A percentile compares a stretch with the other conserved stretches of the same genome.
These are phyloP conservation scores for Agriotes lineatus DNA, from an alignment of 2,888 invertebrate genomes.

Conservation along the genomic window DNA sequence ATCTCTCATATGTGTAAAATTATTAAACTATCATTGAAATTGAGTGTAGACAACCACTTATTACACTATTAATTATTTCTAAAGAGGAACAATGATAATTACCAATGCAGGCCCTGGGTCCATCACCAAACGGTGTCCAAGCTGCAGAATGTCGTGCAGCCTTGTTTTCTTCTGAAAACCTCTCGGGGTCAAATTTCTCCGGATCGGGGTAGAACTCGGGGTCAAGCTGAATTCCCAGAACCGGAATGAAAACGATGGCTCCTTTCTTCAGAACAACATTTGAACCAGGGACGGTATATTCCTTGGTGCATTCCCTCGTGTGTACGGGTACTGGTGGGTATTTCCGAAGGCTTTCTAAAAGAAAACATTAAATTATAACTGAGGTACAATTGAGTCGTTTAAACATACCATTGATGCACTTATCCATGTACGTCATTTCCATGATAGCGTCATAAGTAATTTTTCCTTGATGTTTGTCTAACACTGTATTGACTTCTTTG, in stretches of 20 bases:
- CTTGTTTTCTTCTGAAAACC: constrained; percentile 70
- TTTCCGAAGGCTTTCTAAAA: constrained; percentile 17
- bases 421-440: too few species aligned
- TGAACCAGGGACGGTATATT: constrained; percentile 54
- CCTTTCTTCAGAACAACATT: constrained; percentile 51
- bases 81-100: not conserved
- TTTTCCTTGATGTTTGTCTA: constrained; percentile 51
- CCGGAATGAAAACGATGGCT: constrained; percentile 49
- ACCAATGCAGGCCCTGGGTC: constrained; percentile 68
- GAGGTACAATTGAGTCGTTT: not conserved
- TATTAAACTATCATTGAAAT: too few species aligned
- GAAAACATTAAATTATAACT: not conserved
- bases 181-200: constrained; percentile 72
- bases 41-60: not conserved
- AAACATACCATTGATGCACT: constrained; percentile 56
- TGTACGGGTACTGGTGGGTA: constrained; percentile 12
- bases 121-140: constrained; percentile 72
- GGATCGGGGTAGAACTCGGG: constrained; percentile 68
- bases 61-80: not conserved
- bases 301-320: constrained; percentile 35
- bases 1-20: too few species aligned
- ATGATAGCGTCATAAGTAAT: constrained; percentile 60
- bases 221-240: constrained; percentile 55
- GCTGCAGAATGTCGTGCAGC: constrained; percentile 68
- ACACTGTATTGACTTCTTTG: constrained; percentile 55